A percentile compares a stretch with the other conserved stretches of the same genome.
Evolutionary conservation across 2,113 vertebrate species (phyloP).

Genomic region (Larimichthys polyactis): DNA sequence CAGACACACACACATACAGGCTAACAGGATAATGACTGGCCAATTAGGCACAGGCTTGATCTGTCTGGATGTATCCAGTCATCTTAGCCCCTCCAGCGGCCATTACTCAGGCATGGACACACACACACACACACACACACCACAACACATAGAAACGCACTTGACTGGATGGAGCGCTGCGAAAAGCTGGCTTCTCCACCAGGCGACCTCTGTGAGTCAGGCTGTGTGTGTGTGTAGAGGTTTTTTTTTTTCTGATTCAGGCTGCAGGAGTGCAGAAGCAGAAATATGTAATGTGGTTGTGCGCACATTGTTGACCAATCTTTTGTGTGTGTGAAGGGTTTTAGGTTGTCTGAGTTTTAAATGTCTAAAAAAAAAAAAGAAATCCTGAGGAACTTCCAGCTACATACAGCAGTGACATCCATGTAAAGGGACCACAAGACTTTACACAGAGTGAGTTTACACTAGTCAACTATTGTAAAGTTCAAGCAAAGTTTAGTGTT

Average conservation of each 20-base stretch:
- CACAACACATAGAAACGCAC: conserved; percentile 47
- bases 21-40: conserved; percentile 82
- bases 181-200: conserved; percentile 62
- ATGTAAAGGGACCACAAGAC: background rate
- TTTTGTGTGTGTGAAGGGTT: background rate
- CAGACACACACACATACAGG: conserved; percentile 27
- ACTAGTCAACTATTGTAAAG: background rate
- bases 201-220: conserved; percentile 52
- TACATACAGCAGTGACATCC: background rate
- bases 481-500: conserved; percentile 9
- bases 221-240: conserved; percentile 8
- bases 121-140: conserved; percentile 63
- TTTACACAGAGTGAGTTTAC: background rate
- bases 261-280: background rate
- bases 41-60: conserved; percentile 82
- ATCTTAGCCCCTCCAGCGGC: conserved; percentile 72
- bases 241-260: conserved; percentile 1
- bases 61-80: conserved; percentile 82
- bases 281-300: background rate
- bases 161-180: conserved; percentile 49
- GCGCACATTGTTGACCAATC: background rate
- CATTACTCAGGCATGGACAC: conserved; percentile 72
- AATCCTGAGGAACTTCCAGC: background rate
- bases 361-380: background rate
- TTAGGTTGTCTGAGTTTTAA: background rate